Conservation (phyloP, 1,140 invertebrate species). For the Scylla paramamosain region DNA sequence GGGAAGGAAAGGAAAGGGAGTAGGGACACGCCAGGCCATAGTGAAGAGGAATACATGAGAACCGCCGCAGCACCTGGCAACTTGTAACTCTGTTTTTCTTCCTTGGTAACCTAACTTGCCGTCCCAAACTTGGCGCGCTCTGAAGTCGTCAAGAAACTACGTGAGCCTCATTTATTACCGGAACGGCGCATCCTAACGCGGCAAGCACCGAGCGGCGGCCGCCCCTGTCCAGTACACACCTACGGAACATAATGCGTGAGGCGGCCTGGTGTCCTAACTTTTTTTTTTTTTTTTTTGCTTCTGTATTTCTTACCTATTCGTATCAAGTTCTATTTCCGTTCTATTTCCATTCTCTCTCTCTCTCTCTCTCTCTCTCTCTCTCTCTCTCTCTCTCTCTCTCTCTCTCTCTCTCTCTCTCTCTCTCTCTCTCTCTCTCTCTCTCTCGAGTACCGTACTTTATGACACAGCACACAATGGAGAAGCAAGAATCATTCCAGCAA, state of each 20-base stretch:
- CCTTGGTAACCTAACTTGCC: neutral
- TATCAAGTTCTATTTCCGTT: neutral
- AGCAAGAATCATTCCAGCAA: neutral
- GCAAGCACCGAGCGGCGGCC: neutral
- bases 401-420: constrained; percentile 46
- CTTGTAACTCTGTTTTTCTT: neutral
- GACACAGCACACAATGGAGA: neutral
- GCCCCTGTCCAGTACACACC: no score
- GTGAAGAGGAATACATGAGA: neutral
- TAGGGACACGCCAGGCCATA: no score
- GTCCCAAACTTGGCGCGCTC: neutral
- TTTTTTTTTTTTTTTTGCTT: neutral
- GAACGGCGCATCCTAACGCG: neutral
- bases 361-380: constrained; percentile 12
- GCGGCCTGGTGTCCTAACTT: neutral
- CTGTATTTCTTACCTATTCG: neutral
- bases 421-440: constrained; percentile 7
- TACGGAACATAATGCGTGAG: no score
- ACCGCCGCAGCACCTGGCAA: neutral
- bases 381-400: constrained; percentile 48
- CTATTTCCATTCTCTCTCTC: neutral
- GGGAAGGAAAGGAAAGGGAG: no score
- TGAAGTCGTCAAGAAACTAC: constrained; percentile 22
- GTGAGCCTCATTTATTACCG: neutral
- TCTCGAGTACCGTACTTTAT: neutral